phyloP scores from a whole-genome alignment of 2,888 invertebrate genomes.

The Agrotis puta region DNA sequence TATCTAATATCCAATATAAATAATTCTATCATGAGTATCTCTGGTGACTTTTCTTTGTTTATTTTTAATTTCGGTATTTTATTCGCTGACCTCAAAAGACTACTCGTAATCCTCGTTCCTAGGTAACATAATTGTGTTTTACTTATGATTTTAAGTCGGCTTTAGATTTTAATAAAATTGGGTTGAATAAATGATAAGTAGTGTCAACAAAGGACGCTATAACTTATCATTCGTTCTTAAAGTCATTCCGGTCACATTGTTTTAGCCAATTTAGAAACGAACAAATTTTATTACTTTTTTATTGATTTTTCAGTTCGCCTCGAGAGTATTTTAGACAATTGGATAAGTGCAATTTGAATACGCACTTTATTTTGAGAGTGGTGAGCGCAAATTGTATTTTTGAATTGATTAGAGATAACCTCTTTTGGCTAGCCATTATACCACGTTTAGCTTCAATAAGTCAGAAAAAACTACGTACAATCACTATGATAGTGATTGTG shows the following conservation, averaged over 20 bases:
- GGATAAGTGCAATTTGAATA: constrained; percentile 2
- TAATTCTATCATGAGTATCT: background rate
- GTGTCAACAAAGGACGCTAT: constrained; percentile 39
- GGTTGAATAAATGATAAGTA: constrained; percentile 45
- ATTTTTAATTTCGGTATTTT: background rate
- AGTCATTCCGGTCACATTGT: constrained; percentile 64
- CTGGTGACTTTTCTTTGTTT: background rate
- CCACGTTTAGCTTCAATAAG: background rate
- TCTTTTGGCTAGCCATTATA: background rate
- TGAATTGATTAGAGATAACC: too few species aligned
- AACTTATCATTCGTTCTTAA: constrained; percentile 61
- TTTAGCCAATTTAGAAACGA: constrained; percentile 46
- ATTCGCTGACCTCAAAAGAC: background rate
- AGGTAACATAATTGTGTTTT: background rate
- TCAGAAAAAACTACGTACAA: constrained; percentile 5
- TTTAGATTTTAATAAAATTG: constrained; percentile 42
- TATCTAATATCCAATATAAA: background rate
- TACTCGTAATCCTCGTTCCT: background rate
- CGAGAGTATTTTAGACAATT: constrained; percentile 13
- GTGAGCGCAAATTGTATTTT: background rate
- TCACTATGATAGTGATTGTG: constrained; percentile 22
- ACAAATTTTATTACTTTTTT: constrained; percentile 23
- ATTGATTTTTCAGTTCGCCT: constrained; percentile 39
- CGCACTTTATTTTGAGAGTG: constrained; percentile 4
- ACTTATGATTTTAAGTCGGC: constrained; percentile 14